Conservation (phyloP, 2,113 vertebrate genomes). For the Gallinago media region DNA sequence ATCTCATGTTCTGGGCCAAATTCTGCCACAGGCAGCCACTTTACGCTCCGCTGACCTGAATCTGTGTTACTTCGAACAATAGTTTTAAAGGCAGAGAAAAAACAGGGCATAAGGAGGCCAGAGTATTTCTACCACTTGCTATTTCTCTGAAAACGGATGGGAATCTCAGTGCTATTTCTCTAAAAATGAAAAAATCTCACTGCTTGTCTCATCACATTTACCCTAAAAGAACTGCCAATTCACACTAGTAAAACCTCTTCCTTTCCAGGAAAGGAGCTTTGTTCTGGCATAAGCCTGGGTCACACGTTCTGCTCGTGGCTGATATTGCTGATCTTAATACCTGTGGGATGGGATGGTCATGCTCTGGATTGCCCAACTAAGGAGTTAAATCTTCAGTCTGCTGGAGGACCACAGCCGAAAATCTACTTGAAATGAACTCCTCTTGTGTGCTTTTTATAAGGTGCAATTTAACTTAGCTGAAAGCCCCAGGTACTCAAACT, state of each 20-base stretch:
- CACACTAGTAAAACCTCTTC: neutral
- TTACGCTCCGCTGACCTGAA: neutral
- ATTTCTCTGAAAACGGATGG: neutral
- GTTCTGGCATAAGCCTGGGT: neutral
- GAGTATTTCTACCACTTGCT: neutral
- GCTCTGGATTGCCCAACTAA: neutral
- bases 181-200: neutral
- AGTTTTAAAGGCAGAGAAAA: neutral
- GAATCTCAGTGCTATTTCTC: neutral
- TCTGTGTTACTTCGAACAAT: neutral
- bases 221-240: neutral
- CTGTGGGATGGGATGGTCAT: neutral
- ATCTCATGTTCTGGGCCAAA: neutral
- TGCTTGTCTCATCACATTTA: neutral
- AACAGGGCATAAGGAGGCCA: neutral
- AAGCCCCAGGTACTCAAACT: neutral
- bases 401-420: neutral
- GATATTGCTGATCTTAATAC: neutral
- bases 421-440: neutral
- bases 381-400: neutral
- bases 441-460: neutral
- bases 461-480: neutral
- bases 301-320: neutral
- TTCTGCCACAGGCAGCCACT: neutral
- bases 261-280: neutral